Conservation (phyloP, 35 echinoderm and acorn worm species). For the Ophiothrix spiculata region DNA sequence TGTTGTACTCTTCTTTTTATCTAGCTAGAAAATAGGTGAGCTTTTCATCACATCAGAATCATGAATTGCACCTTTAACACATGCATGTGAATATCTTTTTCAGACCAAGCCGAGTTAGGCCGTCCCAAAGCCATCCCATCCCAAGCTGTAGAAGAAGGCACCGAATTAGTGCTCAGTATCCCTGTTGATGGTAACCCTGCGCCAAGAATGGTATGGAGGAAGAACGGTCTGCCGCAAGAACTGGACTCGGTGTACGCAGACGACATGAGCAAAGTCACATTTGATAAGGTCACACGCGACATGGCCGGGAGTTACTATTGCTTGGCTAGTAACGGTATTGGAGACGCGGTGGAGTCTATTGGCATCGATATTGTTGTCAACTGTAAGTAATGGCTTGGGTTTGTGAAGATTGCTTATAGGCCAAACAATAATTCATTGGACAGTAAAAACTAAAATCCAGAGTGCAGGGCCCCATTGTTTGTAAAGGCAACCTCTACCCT, state of each 20-base stretch:
- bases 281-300: not conserved
- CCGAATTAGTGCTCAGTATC: not conserved
- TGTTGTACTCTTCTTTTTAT: no score
- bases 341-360: not conserved
- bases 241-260: not conserved
- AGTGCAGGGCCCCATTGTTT: no score
- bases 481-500: no score
- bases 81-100: no score
- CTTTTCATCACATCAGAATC: no score
- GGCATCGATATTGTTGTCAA: not conserved
- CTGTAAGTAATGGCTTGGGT: no score
- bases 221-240: not conserved
- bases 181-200: not conserved
- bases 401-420: no score
- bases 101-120: not conserved
- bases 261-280: not conserved
- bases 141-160: not conserved
- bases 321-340: not conserved
- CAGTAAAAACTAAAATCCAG: no score
- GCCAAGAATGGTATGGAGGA: not conserved
- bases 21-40: no score
- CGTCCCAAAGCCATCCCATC: not conserved
- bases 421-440: no score
- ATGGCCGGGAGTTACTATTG: not conserved
- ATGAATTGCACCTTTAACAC: no score